Evolutionary conservation across 2,113 vertebrate species (phyloP).

Genomic region (Columba livia): DNA sequence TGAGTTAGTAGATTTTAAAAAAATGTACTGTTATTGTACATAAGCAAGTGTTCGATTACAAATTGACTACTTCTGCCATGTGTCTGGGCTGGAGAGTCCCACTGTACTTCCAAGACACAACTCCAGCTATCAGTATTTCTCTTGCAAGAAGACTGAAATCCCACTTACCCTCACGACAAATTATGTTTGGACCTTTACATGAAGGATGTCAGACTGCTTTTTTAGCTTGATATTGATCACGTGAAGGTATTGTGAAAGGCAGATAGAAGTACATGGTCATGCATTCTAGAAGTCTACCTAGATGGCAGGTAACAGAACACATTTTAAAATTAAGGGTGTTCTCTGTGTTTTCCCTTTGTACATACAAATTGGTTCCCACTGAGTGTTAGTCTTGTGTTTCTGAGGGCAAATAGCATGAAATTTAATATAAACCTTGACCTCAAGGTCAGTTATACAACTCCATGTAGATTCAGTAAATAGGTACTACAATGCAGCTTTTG

Average conservation of each 20-base stretch:
- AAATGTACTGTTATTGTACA: neutral
- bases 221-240: neutral
- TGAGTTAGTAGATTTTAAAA: neutral
- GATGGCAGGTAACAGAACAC: neutral
- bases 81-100: neutral
- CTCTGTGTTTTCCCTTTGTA: neutral
- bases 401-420: neutral
- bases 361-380: neutral
- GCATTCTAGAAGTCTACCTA: neutral
- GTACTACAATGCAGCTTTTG: neutral
- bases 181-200: neutral
- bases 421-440: neutral
- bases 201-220: neutral
- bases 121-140: neutral
- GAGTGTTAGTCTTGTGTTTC: neutral
- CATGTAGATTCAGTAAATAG: neutral
- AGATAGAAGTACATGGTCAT: neutral
- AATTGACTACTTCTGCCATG: neutral
- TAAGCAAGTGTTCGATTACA: neutral
- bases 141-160: neutral
- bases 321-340: neutral
- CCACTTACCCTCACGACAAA: neutral
- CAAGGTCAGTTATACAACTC: rapidly evolving
- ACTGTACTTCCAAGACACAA: neutral
- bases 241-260: neutral